phyloP scores from a whole-genome alignment of 2,888 invertebrate species.

The Holacanthella duospinosa region DNA sequence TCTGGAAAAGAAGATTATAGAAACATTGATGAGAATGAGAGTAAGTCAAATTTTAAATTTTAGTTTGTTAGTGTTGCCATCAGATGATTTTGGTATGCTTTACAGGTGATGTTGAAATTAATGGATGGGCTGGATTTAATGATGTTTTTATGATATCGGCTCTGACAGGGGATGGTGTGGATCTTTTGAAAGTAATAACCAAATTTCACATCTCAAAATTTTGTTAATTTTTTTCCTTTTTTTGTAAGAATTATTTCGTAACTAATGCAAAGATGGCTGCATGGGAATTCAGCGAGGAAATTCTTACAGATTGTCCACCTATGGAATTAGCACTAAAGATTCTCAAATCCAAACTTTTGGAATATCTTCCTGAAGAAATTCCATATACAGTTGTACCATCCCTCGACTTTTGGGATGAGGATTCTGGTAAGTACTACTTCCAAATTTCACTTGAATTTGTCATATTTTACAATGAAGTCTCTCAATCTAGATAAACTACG shows the following conservation, averaged over 20 bases:
- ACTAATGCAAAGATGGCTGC: slow-evolving; percentile 53
- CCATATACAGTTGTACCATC: slow-evolving; percentile 63
- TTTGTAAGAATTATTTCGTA: slow-evolving; percentile 55
- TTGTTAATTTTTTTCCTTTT: not conserved
- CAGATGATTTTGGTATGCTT: not conserved
- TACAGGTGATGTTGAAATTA: not conserved
- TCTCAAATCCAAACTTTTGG: slow-evolving; percentile 71
- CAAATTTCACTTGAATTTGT: slow-evolving; percentile 3
- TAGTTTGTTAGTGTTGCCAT: too few relatives aligned
- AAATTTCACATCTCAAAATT: slow-evolving; percentile 20
- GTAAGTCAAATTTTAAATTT: not conserved
- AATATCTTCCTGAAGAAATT: slow-evolving; percentile 71
- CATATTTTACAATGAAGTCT: not conserved
- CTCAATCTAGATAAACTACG: not conserved
- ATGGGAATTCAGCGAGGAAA: slow-evolving; percentile 57
- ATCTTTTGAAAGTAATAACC: slow-evolving; percentile 61
- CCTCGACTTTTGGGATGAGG: slow-evolving; percentile 50
- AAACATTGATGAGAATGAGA: slow-evolving; percentile 1
- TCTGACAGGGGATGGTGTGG: slow-evolving; percentile 61
- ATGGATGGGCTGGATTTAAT: slow-evolving; percentile 65
- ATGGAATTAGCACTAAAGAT: slow-evolving; percentile 59
- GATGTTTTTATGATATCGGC: slow-evolving; percentile 89
- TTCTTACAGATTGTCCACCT: slow-evolving; percentile 63
- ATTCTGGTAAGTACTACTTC: slow-evolving; percentile 36
- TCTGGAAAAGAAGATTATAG: not conserved